These are phyloP conservation scores for Pseudoips prasinana DNA, from an alignment of 2,888 invertebrate species.

Conservation along the genomic window DNA sequence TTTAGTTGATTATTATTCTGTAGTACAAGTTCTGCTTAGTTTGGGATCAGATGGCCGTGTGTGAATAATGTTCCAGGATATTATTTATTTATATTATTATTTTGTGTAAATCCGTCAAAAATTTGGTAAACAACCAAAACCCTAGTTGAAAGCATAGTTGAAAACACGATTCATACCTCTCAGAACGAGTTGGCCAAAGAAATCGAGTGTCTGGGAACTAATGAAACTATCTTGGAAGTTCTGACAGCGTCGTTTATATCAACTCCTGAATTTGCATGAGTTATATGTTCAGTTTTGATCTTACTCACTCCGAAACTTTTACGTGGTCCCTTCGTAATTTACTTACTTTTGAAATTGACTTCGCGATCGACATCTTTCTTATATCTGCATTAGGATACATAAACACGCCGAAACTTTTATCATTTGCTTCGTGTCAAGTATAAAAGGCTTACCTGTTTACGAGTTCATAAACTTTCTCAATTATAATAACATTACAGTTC, in stretches of 20 bases:
- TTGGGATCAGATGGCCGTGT: no score
- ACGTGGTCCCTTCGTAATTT: conserved; percentile 35
- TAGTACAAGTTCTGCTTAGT: no score
- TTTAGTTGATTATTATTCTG: no score
- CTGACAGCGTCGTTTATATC: conserved; percentile 40
- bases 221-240: conserved; percentile 37
- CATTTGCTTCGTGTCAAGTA: no score
- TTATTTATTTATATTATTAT: no score
- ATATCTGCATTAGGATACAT: conserved; percentile 16
- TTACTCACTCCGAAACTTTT: conserved; percentile 42
- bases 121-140: no score
- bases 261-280: conserved; percentile 55
- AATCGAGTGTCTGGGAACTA: conserved; percentile 30
- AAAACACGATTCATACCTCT: conserved; percentile 6
- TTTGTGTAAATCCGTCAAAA: no score
- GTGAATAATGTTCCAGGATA: no score
- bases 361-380: conserved; percentile 27
- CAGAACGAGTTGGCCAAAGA: conserved; percentile 21
- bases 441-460: no score
- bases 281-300: conserved; percentile 48
- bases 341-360: conserved; percentile 38
- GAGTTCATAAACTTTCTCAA: no score
- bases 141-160: no score
- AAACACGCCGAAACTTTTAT: conserved; percentile 22
- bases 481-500: no score